phyloP scores from a whole-genome alignment of 1,140 invertebrate species.

The Caenorhabditis tropicalis region DNA sequence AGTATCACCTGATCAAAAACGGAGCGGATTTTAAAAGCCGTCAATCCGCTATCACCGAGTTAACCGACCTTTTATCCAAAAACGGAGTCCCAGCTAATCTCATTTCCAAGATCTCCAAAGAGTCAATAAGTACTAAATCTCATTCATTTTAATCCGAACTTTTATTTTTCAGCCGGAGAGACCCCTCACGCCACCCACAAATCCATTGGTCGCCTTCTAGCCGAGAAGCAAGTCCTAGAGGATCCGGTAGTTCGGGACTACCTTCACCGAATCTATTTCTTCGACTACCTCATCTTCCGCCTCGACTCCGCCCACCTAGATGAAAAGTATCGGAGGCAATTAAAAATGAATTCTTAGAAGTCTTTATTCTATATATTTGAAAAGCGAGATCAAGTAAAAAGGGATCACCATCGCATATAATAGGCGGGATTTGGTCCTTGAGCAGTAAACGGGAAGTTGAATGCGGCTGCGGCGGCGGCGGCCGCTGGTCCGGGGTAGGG shows the following conservation, averaged over 20 bases:
- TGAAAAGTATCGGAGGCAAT: neutral
- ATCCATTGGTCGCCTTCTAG: neutral
- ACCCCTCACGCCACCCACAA: neutral
- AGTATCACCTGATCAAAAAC: conserved; percentile 16
- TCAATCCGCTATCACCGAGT: neutral
- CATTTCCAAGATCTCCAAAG: conserved; percentile 4
- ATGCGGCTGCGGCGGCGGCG: neutral
- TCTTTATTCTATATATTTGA: neutral
- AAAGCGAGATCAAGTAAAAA: neutral
- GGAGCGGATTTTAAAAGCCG: neutral
- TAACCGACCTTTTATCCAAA: neutral
- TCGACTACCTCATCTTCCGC: neutral
- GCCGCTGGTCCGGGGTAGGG: conserved; percentile 6
- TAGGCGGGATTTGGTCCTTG: conserved; percentile 40
- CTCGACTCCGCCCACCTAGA: neutral
- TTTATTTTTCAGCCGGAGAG: neutral
- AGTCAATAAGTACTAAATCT: neutral
- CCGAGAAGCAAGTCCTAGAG: neutral
- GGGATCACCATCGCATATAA: neutral
- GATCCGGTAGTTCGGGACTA: neutral
- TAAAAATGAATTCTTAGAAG: neutral
- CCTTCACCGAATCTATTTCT: conserved; percentile 4
- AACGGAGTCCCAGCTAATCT: neutral
- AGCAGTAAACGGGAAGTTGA: conserved; percentile 10
- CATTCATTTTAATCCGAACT: neutral